phyloP scores from a whole-genome alignment of 2,797 vertebrate species.

The Trematomus bernacchii region DNA sequence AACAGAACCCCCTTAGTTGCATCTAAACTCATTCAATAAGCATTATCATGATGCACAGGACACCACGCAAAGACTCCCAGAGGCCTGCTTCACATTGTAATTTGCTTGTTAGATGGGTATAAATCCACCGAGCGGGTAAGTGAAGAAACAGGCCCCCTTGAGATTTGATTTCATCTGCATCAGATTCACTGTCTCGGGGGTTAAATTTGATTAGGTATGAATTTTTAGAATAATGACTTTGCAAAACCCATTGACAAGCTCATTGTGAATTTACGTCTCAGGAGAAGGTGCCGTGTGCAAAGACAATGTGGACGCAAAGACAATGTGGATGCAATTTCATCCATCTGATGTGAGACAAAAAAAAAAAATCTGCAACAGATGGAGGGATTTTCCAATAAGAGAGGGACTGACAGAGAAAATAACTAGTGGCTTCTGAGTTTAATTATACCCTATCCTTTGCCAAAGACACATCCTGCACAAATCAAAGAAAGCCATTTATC shows the following conservation, averaged over 20 bases:
- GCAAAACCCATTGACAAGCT: conserved; percentile 68
- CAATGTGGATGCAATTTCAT: conserved; percentile 54
- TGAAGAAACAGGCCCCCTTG: conserved; percentile 73
- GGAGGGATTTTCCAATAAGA: conserved; percentile 22
- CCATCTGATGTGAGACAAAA: conserved; percentile 55
- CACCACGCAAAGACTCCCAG: conserved; percentile 64
- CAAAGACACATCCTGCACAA: conserved; percentile 58
- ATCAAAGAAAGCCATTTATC: conserved; percentile 59
- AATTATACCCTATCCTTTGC: conserved; percentile 46
- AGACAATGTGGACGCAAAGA: conserved; percentile 57
- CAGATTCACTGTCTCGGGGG: conserved; percentile 67
- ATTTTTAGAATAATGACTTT: conserved; percentile 72
- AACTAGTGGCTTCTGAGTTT: conserved; percentile 46
- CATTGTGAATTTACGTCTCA: conserved; percentile 61
- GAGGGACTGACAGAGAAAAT: background rate
- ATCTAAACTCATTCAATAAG: conserved; percentile 57
- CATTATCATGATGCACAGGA: conserved; percentile 45
- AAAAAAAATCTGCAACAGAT: conserved; percentile 43
- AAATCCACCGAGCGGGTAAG: conserved; percentile 66
- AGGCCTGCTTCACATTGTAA: conserved; percentile 64
- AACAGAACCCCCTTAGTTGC: conserved; percentile 19
- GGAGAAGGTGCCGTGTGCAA: conserved; percentile 57
- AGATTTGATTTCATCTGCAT: conserved; percentile 80
- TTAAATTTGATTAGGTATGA: conserved; percentile 65
- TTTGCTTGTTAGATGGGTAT: conserved; percentile 59